Evolutionary conservation across 2,113 vertebrate species (phyloP), one percentile per base, ranked within the genome.

Genomic region (Sterrhoptilus dennistouni): DNA sequence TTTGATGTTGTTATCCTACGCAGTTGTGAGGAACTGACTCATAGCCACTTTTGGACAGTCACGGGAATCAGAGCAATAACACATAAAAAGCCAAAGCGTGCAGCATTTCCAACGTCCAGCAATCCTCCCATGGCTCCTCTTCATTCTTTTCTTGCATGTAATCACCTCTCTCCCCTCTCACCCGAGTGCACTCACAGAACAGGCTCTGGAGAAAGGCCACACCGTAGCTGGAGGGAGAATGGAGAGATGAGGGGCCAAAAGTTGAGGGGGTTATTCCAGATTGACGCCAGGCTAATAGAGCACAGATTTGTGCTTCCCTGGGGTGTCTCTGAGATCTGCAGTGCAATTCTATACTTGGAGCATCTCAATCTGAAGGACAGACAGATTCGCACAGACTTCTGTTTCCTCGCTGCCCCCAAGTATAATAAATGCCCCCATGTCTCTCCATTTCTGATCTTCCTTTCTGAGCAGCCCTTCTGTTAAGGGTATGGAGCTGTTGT

Each of bases 21-120:
- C 76, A 80, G 69, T 96, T 91, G 93, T 22, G 70, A 91, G 84
- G 93, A 94, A 81, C 83, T 97, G 96, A 97, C 94, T 97, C 97
- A 94, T 21, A 96, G 87, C n/a, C 83, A 66, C 87, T 96, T 91
- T 90, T 4, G 70, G 86, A 96, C 66, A 82, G 84, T 86, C 90
- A 88, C 3, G 20, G 88, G 83, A 96, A 92, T 65, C 69, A 86
- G 90, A 93, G 92, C 85, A 85, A 25, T 76, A 95, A 95, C 95
- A 88, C 47, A 95, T 83, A 74, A 93, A 95, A 93, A 90, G 75
- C 80, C 89, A 87, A 96, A 93, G 88, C 13, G 5, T 82, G 93
- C 81, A 95, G 87, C 53, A 82, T 65, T 94, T 87, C 61, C 84
- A 93, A 68, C 0, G 1, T 72, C 90, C 78, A 93, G 54, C 66